These are phyloP conservation scores for Fissipunctia ypsillon DNA, from an alignment of 2,888 invertebrate genomes.

Conservation along the genomic window DNA sequence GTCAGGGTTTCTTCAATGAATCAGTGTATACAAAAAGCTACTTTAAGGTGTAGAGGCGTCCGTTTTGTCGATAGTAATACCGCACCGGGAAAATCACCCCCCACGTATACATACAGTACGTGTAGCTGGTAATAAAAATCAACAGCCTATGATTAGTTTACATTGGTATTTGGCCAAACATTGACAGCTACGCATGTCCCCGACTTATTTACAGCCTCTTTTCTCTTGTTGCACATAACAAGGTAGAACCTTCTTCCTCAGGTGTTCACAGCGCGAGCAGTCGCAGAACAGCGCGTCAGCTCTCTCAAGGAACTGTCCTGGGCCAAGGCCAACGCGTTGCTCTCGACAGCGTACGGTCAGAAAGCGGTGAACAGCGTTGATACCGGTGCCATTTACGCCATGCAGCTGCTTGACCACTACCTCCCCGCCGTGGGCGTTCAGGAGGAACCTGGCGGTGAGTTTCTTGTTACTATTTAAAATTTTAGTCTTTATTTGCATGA, in stretches of 20 bases:
- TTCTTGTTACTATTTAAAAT: not conserved
- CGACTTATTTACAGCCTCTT: not conserved
- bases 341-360: constrained; percentile 93
- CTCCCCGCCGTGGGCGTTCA: constrained; percentile 90
- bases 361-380: constrained; percentile 93
- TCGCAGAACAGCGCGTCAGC: constrained; percentile 91
- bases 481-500: not conserved
- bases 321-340: constrained; percentile 93
- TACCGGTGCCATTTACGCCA: constrained; percentile 92
- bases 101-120: too few species aligned
- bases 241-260: constrained; percentile 64
- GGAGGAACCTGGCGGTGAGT: constrained; percentile 88
- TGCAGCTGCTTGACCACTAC: constrained; percentile 94
- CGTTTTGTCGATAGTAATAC: too few species aligned
- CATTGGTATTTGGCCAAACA: not conserved
- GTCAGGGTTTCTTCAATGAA: too few species aligned
- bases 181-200: not conserved
- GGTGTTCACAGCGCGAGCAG: constrained; percentile 87
- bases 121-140: not conserved
- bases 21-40: too few species aligned
- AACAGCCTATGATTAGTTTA: not conserved
- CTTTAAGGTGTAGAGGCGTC: too few species aligned
- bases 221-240: constrained; percentile 1
- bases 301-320: constrained; percentile 93
- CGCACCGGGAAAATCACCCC: too few species aligned